Evolutionary conservation across 2,888 invertebrate species (phyloP), one percentile per base, ranked within the genome.

Genomic region (Micropterix aruncella): DNA sequence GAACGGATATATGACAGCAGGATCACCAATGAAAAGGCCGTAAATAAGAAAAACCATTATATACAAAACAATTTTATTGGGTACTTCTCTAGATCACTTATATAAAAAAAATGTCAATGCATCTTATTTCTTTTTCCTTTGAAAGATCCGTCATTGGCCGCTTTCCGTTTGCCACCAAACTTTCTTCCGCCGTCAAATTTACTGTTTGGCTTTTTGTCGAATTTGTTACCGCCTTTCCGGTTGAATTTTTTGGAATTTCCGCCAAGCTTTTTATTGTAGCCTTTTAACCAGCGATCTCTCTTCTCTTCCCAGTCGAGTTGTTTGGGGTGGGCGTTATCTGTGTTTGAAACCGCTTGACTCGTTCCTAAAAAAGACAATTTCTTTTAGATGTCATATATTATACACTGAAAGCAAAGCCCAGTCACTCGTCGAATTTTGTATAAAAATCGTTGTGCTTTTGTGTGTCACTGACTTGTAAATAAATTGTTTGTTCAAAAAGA

Each of bases 291-390:
- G 12, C 61, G 58, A 51, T 80, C 73, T 17, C 88, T 64, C 15
- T 79, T 80, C 27, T 80, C 77, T 63, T 90, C 90, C 90, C 90
- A 90, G 38, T 83, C 78, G 16, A 90, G 56, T 63, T 90, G 89
- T 57, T 87, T 87, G 3, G 63, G 64, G 53, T 84, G 80, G 0
- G 90, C 77, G 55, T 87, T 87, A 56, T 90, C 90, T 45, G 74
- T 75, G 55, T 85, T 86, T 2, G 79, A 77, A 7, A 85, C 67
- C 0, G 77, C 79, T 60, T 79, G 77, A 40, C 81, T 78, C 15
- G 84, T 80, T 27, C 27, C 27, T 27, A 27, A 27, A 27, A 12
- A 27, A 27, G n/a, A n/a, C 16, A 80, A 80, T 41, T 74, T 70
- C 50, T 66, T 68, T 7, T 57, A 48, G n/a, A n/a, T n/a, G n/a